These are phyloP conservation scores for Poeciliopsis retropinna DNA, from an alignment of 2,113 vertebrate genomes.

Conservation along the genomic window DNA sequence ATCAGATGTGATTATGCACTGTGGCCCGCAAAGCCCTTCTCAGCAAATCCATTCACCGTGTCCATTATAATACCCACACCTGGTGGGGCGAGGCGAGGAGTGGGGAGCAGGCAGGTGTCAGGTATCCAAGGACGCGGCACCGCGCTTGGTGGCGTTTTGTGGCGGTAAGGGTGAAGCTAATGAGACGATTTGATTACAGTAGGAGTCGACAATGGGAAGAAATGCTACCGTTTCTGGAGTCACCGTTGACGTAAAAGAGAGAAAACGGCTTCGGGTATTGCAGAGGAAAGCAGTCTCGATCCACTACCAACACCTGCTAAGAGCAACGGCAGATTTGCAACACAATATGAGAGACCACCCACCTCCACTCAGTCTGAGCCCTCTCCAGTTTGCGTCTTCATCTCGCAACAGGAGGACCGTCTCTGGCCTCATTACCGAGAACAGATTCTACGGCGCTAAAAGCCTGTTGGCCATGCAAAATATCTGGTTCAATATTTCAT, in stretches of 20 bases:
- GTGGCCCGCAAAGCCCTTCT: slow-evolving; percentile 52
- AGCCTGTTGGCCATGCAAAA: slow-evolving; percentile 66
- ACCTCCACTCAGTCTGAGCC: not conserved
- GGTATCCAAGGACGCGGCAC: slow-evolving; percentile 18
- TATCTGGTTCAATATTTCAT: slow-evolving; percentile 73
- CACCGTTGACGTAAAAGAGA: not conserved
- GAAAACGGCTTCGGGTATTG: not conserved
- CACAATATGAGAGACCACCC: not conserved
- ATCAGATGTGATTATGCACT: slow-evolving; percentile 67
- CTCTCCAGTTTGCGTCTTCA: slow-evolving; percentile 33
- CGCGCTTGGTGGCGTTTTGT: slow-evolving; percentile 6
- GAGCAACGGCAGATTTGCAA: not conserved
- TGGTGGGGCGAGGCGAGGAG: slow-evolving; percentile 26
- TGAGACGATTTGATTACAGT: slow-evolving; percentile 30
- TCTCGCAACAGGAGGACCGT: slow-evolving; percentile 31
- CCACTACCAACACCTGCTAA: slow-evolving; percentile 8
- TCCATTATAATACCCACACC: slow-evolving; percentile 53
- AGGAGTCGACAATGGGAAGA: slow-evolving; percentile 10
- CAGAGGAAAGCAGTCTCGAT: not conserved
- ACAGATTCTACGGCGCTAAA: slow-evolving; percentile 54
- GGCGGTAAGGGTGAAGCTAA: slow-evolving; percentile 11
- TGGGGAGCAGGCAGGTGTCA: slow-evolving; percentile 29
- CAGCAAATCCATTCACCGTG: slow-evolving; percentile 64
- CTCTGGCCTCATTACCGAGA: slow-evolving; percentile 62
- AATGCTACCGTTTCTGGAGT: not conserved